Conservation (phyloP, 2,113 vertebrate genomes). For the Empidonax alnorum region DNA sequence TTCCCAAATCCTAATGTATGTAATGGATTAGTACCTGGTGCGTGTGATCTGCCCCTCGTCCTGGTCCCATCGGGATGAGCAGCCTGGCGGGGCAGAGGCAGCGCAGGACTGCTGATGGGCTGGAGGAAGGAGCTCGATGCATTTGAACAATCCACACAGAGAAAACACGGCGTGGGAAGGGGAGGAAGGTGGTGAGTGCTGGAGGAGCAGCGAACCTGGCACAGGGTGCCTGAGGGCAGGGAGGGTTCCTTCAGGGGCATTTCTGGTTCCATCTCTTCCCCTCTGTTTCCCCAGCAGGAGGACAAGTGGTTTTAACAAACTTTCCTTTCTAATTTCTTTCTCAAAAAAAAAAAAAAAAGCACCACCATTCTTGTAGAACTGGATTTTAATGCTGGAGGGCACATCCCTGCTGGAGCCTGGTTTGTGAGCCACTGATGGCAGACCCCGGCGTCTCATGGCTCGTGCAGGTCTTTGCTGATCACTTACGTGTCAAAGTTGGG, state of each 20-base stretch:
- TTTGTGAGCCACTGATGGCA: neutral
- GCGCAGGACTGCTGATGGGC: accelerated
- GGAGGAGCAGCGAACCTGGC: neutral
- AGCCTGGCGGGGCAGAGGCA: neutral
- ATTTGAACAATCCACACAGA: accelerated
- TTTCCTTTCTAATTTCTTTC: neutral
- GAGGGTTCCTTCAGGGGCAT: neutral
- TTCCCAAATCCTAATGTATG: neutral
- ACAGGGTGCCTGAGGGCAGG: neutral
- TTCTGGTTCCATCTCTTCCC: neutral
- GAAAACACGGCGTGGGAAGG: neutral
- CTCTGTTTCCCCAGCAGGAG: neutral
- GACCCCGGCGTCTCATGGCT: neutral
- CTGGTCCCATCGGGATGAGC: accelerated
- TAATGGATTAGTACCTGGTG: accelerated
- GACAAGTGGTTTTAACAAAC: neutral
- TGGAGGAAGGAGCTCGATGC: neutral
- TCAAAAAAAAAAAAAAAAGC: neutral
- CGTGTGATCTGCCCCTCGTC: neutral
- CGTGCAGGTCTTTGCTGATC: neutral
- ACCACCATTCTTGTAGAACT: neutral
- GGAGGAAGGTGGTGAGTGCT: neutral
- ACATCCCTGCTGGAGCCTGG: neutral
- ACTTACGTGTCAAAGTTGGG: accelerated
- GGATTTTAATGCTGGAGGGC: neutral